Percentiles rank a stretch among this genome's conserved stretches.
phyloP scores from a whole-genome alignment of 2,113 vertebrate species.

The Pogona vitticeps region DNA sequence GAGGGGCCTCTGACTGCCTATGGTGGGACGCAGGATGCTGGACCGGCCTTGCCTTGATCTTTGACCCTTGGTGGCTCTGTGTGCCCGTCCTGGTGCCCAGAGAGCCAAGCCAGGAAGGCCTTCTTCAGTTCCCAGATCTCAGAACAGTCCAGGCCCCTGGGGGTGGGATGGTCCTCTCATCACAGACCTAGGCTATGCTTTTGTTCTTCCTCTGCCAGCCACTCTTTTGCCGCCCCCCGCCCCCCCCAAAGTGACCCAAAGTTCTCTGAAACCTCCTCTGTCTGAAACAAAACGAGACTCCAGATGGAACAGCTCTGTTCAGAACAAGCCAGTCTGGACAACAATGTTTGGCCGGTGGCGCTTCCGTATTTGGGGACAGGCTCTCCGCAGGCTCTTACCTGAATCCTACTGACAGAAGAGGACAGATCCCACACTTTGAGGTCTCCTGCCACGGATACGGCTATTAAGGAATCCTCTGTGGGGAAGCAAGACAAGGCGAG shows the following conservation, averaged over 20 bases:
- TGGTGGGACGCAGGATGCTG: too few species aligned
- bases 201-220: not conserved
- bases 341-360: too few species aligned
- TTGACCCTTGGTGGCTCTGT: too few species aligned
- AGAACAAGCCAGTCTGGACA: too few species aligned
- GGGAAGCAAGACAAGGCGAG: not conserved
- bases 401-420: conserved; percentile 76
- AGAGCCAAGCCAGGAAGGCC: too few species aligned
- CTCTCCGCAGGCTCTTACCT: conserved; percentile 67
- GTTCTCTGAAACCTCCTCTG: not conserved
- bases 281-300: not conserved
- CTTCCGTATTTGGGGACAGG: not conserved
- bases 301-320: not conserved
- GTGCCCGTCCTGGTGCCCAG: too few species aligned
- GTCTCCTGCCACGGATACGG: conserved; percentile 74
- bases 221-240: too few species aligned
- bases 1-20: too few species aligned
- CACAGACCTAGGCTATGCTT: not conserved
- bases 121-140: too few species aligned
- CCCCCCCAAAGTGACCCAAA: not conserved
- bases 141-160: too few species aligned
- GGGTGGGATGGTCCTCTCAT: too few species aligned
- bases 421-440: conserved; percentile 82
- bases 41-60: too few species aligned
- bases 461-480: conserved; percentile 80